phyloP scores from a whole-genome alignment of 2,797 vertebrate species.

The Sebastes vulpes region DNA sequence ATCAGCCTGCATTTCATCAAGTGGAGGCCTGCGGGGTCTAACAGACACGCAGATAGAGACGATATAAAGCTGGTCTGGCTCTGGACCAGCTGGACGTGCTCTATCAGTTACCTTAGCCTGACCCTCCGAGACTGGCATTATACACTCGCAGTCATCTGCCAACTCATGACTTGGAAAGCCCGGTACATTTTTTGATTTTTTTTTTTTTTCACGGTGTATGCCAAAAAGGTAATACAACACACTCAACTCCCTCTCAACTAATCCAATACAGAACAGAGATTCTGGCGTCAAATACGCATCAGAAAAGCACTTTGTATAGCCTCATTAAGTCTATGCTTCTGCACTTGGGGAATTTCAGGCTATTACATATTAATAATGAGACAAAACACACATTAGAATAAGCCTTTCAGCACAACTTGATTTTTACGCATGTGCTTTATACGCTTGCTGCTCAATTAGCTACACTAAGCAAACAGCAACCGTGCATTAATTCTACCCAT shows the following conservation, averaged over 20 bases:
- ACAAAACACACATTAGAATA: constrained; percentile 56
- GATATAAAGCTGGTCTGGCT: constrained; percentile 60
- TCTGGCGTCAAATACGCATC: constrained; percentile 36
- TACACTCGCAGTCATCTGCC: constrained; percentile 22
- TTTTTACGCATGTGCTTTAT: constrained; percentile 27
- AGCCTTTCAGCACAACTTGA: constrained; percentile 39
- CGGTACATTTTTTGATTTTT: constrained; percentile 43
- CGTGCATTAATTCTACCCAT: constrained; percentile 57
- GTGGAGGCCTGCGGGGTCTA: constrained; percentile 41
- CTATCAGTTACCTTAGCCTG: constrained; percentile 54
- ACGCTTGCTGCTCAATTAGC: constrained; percentile 52
- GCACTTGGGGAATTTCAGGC: constrained; percentile 16
- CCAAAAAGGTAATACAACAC: constrained; percentile 68
- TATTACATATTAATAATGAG: constrained; percentile 55
- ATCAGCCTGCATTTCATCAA: constrained; percentile 59
- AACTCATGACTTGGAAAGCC: constrained; percentile 63
- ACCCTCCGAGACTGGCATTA: constrained; percentile 56
- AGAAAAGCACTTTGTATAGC: constrained; percentile 14
- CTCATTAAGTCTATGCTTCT: constrained; percentile 31
- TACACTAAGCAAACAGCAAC: constrained; percentile 45
- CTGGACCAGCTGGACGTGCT: constrained; percentile 60
- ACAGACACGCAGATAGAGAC: constrained; percentile 19
- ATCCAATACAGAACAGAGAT: constrained; percentile 52
- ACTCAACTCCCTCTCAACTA: constrained; percentile 37
- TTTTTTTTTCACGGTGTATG: neutral